These are phyloP conservation scores for Trogon melanurus DNA, from an alignment of 2,113 vertebrate species.

Conservation along the genomic window DNA sequence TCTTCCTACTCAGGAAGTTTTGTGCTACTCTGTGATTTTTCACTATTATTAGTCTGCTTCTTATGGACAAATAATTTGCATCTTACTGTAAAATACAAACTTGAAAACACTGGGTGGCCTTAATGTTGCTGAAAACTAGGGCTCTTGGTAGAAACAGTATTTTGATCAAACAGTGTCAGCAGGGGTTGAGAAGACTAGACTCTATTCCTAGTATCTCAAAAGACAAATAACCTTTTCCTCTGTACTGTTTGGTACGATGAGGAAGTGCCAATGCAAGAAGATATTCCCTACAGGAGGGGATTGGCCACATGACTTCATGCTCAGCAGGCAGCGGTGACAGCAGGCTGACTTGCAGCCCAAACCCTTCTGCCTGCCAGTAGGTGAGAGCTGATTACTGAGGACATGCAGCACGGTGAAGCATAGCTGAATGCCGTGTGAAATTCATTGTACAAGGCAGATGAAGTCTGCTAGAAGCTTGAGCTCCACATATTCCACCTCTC, in stretches of 20 bases:
- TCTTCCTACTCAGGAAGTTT: neutral
- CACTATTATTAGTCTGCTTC: neutral
- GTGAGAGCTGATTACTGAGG: neutral
- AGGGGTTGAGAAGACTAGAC: neutral
- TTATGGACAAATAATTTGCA: neutral
- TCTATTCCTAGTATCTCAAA: neutral
- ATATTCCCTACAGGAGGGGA: neutral
- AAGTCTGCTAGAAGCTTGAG: neutral
- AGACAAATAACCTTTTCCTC: neutral
- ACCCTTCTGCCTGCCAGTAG: neutral
- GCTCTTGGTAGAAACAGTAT: neutral
- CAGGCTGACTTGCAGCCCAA: slow-evolving; percentile 35
- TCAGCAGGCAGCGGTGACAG: neutral
- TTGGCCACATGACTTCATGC: neutral
- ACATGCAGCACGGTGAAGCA: neutral
- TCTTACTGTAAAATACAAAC: neutral
- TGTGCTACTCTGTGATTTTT: neutral
- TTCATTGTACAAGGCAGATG: neutral
- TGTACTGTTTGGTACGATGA: accelerated
- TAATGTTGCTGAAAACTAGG: neutral
- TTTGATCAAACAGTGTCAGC: neutral
- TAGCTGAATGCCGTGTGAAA: neutral
- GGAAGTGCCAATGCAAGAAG: slow-evolving; percentile 14
- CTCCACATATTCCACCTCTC: neutral
- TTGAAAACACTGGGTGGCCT: neutral